A percentile compares a stretch with the other conserved stretches of the same genome.
Evolutionary conservation across 2,888 invertebrate species (phyloP).

Genomic region (Pyrocoelia pectoralis): DNA sequence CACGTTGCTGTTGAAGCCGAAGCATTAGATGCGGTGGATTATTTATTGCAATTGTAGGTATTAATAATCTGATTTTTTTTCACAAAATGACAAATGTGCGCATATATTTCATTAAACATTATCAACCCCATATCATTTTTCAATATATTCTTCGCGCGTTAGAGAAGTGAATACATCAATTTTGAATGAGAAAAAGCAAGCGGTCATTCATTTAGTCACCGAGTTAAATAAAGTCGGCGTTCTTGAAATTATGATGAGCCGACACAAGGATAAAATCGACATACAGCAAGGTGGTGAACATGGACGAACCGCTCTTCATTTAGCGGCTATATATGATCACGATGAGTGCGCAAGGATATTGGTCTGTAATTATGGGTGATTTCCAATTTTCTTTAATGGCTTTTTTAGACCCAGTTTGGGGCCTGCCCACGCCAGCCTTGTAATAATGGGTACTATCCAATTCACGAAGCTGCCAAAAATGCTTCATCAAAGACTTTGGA

Average conservation of each 20-base stretch:
- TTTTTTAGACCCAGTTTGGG: slow-evolving; percentile 77
- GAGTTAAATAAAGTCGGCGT: slow-evolving; percentile 78
- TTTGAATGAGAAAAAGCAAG: slow-evolving; percentile 80
- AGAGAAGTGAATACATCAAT: slow-evolving; percentile 74
- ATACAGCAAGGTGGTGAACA: slow-evolving; percentile 81
- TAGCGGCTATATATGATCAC: slow-evolving; percentile 85
- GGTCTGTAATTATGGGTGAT: slow-evolving; percentile 63
- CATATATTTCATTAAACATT: not conserved
- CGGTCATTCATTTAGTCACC: slow-evolving; percentile 81
- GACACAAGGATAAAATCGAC: slow-evolving; percentile 73
- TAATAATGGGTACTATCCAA: slow-evolving; percentile 90
- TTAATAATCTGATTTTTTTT: not conserved
- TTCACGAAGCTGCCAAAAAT: slow-evolving; percentile 90
- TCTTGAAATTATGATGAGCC: slow-evolving; percentile 75
- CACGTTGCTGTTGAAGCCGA: slow-evolving; percentile 81
- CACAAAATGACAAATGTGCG: not conserved
- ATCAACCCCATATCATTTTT: not conserved
- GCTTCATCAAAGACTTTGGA: slow-evolving; percentile 87
- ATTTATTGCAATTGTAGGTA: slow-evolving; percentile 76
- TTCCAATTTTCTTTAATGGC: not conserved
- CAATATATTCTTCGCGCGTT: slow-evolving; percentile 46
- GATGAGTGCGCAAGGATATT: slow-evolving; percentile 82
- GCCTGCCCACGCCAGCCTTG: slow-evolving; percentile 81
- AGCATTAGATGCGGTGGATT: slow-evolving; percentile 75
- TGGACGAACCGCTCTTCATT: slow-evolving; percentile 82